Base-by-base conservation (phyloP, 2,888 invertebrate species). In the Acleris emargana region DNA sequence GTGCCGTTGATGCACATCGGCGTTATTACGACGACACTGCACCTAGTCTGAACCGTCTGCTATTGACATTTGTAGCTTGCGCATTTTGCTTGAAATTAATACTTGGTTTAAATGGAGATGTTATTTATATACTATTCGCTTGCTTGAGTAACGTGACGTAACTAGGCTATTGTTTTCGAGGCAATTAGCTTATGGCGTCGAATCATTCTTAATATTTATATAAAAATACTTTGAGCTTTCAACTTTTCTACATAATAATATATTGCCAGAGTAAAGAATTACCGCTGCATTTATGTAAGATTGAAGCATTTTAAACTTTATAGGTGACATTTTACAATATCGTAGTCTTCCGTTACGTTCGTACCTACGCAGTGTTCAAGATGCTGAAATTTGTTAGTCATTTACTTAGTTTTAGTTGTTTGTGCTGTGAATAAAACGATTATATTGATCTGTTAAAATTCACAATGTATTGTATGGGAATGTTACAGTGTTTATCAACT, bases 251-350 rank as follows among this genome's bases (percentile, higher is more conserved):
- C 13, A 13, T 45, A 55, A 32, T 18, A 5, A 22, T 43, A 9
- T 22, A 55, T 9, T 55, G 7, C n/a, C 20, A 25, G 9, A 28
- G 28, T 32, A 7, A 25, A 52, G 6, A 17, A 11, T 9, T 18
- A 53, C 9, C 18, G 52, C 52, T 58, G 63, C 58, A 64, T 58
- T 64, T 64, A 58, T 43, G 32, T 51, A 58, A 52, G 52, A 38
- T 52, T 45, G 38, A 38, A 22, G 42, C 51, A 20, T 53, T 32
- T 25, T 49, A 32, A 47, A 47, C 25, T 43, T 55, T 58, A n/a
- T 28, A 57, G 25, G 38, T 17, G 25, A 38, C 28, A 53, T 20
- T 38, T 22, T 62, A 28, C 43, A 45, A 51, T 51, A 55, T n/a
- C 18, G 18, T n/a, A 45, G 59, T 64, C 59, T 50, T 64, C 64